Conservation (phyloP, 2,797 vertebrate genomes). For the Oryzias dopingdopingensis region DNA sequence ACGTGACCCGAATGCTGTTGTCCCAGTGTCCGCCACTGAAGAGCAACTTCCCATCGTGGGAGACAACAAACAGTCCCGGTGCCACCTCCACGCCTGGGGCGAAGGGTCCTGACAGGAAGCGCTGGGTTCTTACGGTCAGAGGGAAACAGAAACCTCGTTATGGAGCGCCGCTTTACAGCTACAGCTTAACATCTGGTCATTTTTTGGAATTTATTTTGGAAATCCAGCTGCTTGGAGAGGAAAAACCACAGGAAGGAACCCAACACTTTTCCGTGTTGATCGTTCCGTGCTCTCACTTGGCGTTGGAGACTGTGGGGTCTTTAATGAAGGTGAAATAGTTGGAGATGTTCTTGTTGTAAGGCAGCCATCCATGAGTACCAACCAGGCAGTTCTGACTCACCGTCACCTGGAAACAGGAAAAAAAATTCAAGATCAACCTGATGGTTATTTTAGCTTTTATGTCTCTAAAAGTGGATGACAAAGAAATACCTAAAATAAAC, state of each 20-base stretch:
- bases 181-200: neutral
- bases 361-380: slow-evolving; percentile 93
- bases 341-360: slow-evolving; percentile 94
- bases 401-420: slow-evolving; percentile 77
- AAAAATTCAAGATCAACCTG: too few relatives aligned
- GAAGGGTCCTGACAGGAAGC: slow-evolving; percentile 86
- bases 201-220: too few relatives aligned
- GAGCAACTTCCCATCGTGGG: slow-evolving; percentile 92
- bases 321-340: slow-evolving; percentile 98
- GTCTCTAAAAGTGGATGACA: neutral
- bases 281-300: slow-evolving; percentile 81
- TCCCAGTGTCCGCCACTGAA: slow-evolving; percentile 98
- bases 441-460: too few relatives aligned
- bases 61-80: slow-evolving; percentile 87
- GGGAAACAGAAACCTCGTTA: neutral
- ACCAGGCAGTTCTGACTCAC: slow-evolving; percentile 86
- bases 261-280: too few relatives aligned
- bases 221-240: too few relatives aligned
- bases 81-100: slow-evolving; percentile 86
- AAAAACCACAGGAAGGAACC: too few relatives aligned
- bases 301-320: slow-evolving; percentile 90
- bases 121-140: slow-evolving; percentile 83
- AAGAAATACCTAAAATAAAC: neutral
- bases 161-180: neutral
- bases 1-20: slow-evolving; percentile 93